Base-by-base conservation (phyloP, 1,140 invertebrate species). In the Branchinecta lynchi region DNA sequence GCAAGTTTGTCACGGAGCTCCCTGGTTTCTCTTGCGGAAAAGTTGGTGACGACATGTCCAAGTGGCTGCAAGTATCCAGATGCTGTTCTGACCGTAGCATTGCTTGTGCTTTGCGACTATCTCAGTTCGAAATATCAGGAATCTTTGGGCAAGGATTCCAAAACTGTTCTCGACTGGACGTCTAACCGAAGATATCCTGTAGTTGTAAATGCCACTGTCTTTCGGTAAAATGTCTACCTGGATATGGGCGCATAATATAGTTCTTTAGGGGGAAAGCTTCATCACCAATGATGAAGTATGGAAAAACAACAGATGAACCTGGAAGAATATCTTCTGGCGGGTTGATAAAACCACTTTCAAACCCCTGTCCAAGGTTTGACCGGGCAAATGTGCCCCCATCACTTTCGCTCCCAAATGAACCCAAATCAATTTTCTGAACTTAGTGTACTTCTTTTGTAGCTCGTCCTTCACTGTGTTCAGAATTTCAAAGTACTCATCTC, bases 171-270 rank as follows among this genome's bases (percentile, higher is more conserved):
- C 70, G 21, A 70, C 45, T n/a, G 69, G 43, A n/a, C 66, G 20
- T 32, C 70, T 20, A 9, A 66, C 70, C 8, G 66, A 17, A 12
- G 70, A 70, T 3, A 70, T 21, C 32, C 32, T 70, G 60, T 75
- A 75, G 70, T 75, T 76, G 67, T 74, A 76, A 8, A 76, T 72
- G 20, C n/a, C 73, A 45, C 70, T 73, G 32, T 66, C 72, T 60
- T 8, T 69, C 71, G 66, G 68, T 70, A 60, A 75, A 69, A 66
- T 75, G 72, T 45, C 73, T 73, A 60, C 73, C 74, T 17, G 71
- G 70, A 75, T 75, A 82, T 69, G 80, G 80, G 74, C 80, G 80
- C 77, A 81, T 76, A 32, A 82, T 68, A 71, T 78, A 73, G 68
- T 70, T 46, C 66, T 70, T 51, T n/a, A 82, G 46, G 21, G 75